These are phyloP conservation scores for Andricus quercusramuli DNA, from an alignment of 2,888 invertebrate genomes.

Conservation along the genomic window DNA sequence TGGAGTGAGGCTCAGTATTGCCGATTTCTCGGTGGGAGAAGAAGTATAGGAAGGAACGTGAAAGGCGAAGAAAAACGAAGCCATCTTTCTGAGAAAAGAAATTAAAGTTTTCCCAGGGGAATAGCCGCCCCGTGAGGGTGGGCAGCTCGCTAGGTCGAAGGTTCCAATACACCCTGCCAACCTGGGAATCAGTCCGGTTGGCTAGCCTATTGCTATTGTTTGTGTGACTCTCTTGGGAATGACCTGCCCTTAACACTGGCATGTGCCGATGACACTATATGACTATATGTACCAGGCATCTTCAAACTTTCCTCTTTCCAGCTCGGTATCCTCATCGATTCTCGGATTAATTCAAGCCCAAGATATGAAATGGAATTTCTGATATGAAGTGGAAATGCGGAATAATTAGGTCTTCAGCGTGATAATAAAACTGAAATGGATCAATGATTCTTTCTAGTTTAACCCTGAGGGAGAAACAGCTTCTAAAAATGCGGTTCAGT, in stretches of 20 bases:
- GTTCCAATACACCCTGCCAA: conserved; percentile 53
- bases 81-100: conserved; percentile 72
- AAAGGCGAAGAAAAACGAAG: conserved; percentile 57
- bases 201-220: conserved; percentile 73
- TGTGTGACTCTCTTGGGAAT: conserved; percentile 64
- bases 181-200: conserved; percentile 52
- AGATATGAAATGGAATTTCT: not conserved
- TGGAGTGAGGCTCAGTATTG: conserved; percentile 30
- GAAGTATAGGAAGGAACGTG: conserved; percentile 11
- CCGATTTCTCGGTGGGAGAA: conserved; percentile 18
- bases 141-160: conserved; percentile 59
- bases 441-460: no score
- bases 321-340: not conserved
- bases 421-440: no score
- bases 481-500: no score
- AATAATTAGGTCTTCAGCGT: no score
- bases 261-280: conserved; percentile 68
- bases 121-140: conserved; percentile 64
- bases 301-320: conserved; percentile 50
- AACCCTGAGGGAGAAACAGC: no score
- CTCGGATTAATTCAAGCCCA: not conserved
- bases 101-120: conserved; percentile 73
- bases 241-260: conserved; percentile 67
- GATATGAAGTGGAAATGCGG: not conserved
- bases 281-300: conserved; percentile 61